phyloP scores from a whole-genome alignment of 1,140 invertebrate species.

The Brachionus calyciflorus region DNA sequence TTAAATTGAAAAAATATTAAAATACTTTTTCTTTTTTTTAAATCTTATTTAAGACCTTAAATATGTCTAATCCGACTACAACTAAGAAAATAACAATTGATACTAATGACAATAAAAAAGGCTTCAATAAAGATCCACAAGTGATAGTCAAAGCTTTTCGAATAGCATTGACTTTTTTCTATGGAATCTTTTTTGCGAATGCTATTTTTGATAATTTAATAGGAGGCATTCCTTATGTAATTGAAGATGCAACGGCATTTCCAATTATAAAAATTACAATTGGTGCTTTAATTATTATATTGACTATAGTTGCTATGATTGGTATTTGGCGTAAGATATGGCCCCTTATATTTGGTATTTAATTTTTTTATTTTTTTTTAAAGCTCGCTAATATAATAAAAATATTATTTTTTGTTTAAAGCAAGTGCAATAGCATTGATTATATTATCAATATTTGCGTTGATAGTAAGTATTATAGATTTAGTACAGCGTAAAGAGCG shows the following conservation, averaged over 20 bases:
- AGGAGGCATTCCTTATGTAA: not conserved
- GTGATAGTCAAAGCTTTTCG: not conserved
- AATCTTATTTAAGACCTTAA: no score
- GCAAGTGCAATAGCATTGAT: conserved; percentile 16
- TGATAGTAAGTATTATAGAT: conserved; percentile 43
- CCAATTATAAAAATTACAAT: conserved; percentile 28
- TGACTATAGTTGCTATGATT: conserved; percentile 36
- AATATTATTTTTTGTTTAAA: not conserved
- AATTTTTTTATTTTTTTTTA: no score
- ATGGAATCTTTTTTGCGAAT: conserved; percentile 41
- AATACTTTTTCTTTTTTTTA: no score
- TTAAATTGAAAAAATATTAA: no score
- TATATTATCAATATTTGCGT: conserved; percentile 7
- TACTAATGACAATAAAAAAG: not conserved
- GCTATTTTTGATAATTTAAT: conserved; percentile 45
- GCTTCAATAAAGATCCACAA: not conserved
- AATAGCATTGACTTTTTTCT: conserved; percentile 32
- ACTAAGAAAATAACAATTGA: not conserved
- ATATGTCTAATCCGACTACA: no score
- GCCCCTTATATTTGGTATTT: conserved; percentile 9
- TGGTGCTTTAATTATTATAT: not conserved
- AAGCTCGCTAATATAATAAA: no score
- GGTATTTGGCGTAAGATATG: conserved; percentile 37
- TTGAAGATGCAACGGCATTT: conserved; percentile 33
- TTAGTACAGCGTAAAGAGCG: conserved; percentile 10